Percentiles rank a stretch among this genome's conserved stretches.
Evolutionary conservation across 2,797 vertebrate species (phyloP).

Genomic region (Poecilia velifera): DNA sequence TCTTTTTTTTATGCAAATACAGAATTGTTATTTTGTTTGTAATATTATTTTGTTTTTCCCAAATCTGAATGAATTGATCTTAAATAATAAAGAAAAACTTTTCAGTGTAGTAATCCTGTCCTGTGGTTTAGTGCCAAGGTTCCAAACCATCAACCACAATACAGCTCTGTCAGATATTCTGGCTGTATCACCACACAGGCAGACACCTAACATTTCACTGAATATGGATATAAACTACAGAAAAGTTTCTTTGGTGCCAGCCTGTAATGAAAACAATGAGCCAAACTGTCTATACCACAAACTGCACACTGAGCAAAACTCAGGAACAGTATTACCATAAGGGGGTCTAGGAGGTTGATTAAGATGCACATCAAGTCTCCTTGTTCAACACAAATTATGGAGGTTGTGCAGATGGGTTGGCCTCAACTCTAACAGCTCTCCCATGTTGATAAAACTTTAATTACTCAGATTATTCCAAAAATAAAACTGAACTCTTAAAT

Average conservation of each 20-base stretch:
- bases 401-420: neutral
- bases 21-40: too few species aligned
- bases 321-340: neutral
- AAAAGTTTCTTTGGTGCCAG: neutral
- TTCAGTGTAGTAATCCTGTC: neutral
- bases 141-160: neutral
- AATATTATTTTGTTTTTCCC: too few species aligned
- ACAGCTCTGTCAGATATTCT: neutral
- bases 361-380: neutral
- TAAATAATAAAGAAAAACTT: neutral
- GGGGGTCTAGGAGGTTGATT: neutral
- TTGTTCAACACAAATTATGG: neutral
- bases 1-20: neutral
- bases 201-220: neutral
- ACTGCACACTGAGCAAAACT: neutral
- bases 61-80: too few species aligned
- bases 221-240: neutral
- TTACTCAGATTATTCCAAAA: neutral
- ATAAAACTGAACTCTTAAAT: neutral
- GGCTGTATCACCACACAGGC: neutral
- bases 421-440: neutral
- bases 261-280: neutral
- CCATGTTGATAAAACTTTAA: neutral
- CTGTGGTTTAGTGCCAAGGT: neutral
- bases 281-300: neutral